Base-by-base conservation (phyloP, 1,140 invertebrate genomes). In the Anadara kagoshimensis region DNA sequence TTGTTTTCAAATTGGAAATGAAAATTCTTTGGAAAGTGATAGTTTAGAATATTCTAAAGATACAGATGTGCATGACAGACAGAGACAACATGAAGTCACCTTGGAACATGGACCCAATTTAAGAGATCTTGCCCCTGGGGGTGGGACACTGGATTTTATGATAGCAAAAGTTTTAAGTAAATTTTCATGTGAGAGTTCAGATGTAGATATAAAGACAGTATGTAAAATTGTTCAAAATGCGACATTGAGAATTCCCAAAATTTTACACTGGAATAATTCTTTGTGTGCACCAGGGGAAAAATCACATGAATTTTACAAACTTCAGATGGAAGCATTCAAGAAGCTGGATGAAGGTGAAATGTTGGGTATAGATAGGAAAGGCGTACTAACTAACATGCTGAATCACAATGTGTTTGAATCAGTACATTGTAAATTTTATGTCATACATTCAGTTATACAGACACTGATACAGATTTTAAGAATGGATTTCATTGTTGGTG, bases 111-210 rank as follows among this genome's bases (percentile, higher is more conserved):
- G 10, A 3, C n/a, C n/a, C 11, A 2, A 3, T 14, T 49, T 10
- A 11, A 41, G 43, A 63, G 49, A 44, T 63, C 22, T 63, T 49
- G 26, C 49, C 5, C 43, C 20, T 0, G 61, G 45, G 16, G 61
- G 61, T n/a, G 61, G 61, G 16, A 26, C 44, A 14, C 49, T 63
- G 24, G 61, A 63, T n/a, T 49, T 47, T 63, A 18, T 63, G 5
- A 20, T 22, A 11, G 24, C 61, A 29, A 45, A 63, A 26, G 45
- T 63, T 49, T 12, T 63, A 14, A 8, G 22, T 4, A n/a, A 45
- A 20, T 61, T 11, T 61, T 20, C 5, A 16, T 7, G 41, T 8
- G 20, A 24, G 49, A 49, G 22, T 26, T 20, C 10, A 10, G 16
- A n/a, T 1, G 10, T 7, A 43, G 18, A 5, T 8, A 4, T 47